A percentile compares a stretch with the other conserved stretches of the same genome.
phyloP scores from a whole-genome alignment of 30 jellyfish, hydroid and myxozoan species.

The Rhopilema esculentum region DNA sequence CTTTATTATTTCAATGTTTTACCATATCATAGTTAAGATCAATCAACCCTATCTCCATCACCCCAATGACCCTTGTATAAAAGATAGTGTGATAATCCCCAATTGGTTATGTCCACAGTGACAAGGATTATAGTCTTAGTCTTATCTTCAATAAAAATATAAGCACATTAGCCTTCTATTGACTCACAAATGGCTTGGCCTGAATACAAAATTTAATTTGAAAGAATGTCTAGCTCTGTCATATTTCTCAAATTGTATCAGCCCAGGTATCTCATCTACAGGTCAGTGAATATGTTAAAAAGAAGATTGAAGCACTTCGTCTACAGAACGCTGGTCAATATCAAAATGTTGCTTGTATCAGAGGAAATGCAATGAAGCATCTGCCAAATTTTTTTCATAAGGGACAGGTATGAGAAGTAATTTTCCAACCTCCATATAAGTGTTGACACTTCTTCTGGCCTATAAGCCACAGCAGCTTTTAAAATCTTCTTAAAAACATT shows the following conservation, averaged over 20 bases:
- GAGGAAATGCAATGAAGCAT: constrained; percentile 94
- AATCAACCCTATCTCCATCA: too few relatives aligned
- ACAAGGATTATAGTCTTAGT: too few relatives aligned
- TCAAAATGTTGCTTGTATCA: constrained; percentile 81
- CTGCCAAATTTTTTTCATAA: constrained; percentile 83
- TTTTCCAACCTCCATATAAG: not conserved
- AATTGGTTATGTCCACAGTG: too few relatives aligned
- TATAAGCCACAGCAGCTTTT: too few relatives aligned
- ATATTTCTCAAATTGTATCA: too few relatives aligned
- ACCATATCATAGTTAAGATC: too few relatives aligned
- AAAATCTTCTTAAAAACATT: not conserved
- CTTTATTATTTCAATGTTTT: too few relatives aligned
- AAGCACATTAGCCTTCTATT: not conserved
- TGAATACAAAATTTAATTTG: not conserved
- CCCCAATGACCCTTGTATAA: too few relatives aligned
- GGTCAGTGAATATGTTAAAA: constrained; percentile 87
- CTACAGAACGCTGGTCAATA: constrained; percentile 67
- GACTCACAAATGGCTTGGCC: not conserved
- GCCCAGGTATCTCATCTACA: too few relatives aligned
- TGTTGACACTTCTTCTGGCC: not conserved
- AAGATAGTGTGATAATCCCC: too few relatives aligned
- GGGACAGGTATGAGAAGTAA: constrained; percentile 94
- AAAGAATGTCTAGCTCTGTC: too few relatives aligned
- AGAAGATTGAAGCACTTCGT: constrained; percentile 81
- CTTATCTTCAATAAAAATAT: too few relatives aligned